phyloP scores from a whole-genome alignment of 2,888 invertebrate species.

The Quadroppia sp. region DNA sequence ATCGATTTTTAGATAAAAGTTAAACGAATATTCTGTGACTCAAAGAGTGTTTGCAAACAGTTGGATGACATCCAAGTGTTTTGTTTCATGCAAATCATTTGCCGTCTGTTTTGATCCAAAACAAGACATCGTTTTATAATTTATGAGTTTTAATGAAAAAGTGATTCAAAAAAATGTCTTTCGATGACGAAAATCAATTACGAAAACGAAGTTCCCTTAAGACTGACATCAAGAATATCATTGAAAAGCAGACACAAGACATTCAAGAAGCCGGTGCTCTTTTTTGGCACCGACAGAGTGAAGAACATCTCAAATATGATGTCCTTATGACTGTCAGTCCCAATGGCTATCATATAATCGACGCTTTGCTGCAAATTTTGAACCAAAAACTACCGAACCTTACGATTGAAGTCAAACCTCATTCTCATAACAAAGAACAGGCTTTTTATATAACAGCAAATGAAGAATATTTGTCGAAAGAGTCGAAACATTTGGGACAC shows the following conservation, averaged over 20 bases:
- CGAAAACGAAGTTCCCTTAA: conserved; percentile 15
- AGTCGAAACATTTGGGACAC: not conserved
- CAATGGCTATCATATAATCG: conserved; percentile 38
- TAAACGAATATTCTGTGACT: not conserved
- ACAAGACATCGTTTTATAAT: not conserved
- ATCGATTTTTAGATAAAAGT: conserved; percentile 13
- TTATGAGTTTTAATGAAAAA: not conserved
- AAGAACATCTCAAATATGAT: conserved; percentile 24
- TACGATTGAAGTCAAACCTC: conserved; percentile 18
- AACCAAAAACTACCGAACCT: conserved; percentile 29
- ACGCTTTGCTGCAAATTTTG: conserved; percentile 34
- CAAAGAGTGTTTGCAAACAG: not conserved
- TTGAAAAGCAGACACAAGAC: conserved; percentile 33
- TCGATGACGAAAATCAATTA: not conserved
- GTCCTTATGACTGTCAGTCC: conserved; percentile 29
- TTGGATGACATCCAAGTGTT: conserved; percentile 24
- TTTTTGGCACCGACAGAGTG: conserved; percentile 32
- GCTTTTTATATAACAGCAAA: conserved; percentile 41
- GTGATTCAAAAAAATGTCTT: not conserved
- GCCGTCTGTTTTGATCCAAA: not conserved
- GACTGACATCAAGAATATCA: conserved; percentile 25
- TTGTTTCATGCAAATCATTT: not conserved
- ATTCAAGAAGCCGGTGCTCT: conserved; percentile 33
- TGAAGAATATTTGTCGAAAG: conserved; percentile 21
- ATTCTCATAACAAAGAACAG: conserved; percentile 35